Evolutionary conservation across 2,797 vertebrate species (phyloP).

Genomic region (Sphenopsis melanotis): DNA sequence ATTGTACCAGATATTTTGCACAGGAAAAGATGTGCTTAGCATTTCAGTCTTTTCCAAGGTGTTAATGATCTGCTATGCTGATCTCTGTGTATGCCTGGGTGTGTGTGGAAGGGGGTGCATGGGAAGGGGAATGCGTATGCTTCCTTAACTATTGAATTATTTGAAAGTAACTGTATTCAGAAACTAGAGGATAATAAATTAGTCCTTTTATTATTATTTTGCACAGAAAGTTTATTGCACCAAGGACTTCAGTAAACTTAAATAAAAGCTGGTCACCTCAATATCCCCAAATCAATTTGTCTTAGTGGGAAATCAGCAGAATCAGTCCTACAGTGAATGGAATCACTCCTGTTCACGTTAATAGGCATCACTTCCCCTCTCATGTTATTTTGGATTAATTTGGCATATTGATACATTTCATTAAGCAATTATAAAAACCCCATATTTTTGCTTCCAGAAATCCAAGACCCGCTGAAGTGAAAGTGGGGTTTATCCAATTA

Average conservation of each 20-base stretch:
- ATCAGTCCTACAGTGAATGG: neutral
- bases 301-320: neutral
- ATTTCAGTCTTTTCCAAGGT: neutral
- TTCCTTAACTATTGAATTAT: neutral
- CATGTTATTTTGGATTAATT: neutral
- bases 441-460: neutral
- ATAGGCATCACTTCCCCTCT: neutral
- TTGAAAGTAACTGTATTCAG: neutral
- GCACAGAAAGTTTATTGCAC: neutral
- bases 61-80: neutral
- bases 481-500: neutral
- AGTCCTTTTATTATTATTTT: neutral
- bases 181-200: neutral
- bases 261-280: neutral
- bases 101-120: accelerated
- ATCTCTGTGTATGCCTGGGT: neutral
- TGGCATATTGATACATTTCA: neutral
- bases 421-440: neutral
- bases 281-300: neutral
- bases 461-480: neutral
- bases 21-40: neutral
- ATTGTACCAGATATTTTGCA: neutral
- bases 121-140: accelerated
- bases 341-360: neutral
- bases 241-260: neutral